Evolutionary conservation across 2,113 vertebrate species (phyloP), one percentile per base, ranked within the genome.

Genomic region (Anolis sagrei): DNA sequence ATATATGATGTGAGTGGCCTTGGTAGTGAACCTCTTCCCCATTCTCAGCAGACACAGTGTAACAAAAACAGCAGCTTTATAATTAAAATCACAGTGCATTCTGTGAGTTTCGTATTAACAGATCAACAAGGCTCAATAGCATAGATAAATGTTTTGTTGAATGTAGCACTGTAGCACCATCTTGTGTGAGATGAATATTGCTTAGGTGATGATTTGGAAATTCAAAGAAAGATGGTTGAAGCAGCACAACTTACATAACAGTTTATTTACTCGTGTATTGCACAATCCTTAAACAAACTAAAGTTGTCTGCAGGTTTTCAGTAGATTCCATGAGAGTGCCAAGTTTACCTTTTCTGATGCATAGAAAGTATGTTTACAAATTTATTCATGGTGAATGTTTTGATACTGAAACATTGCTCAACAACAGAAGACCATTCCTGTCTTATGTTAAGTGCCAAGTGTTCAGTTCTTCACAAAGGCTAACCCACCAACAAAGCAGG

Each of bases 91-190:
- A 34, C 7, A 11, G 44, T 8, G 8, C 8, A 5, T 29, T 4
- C 54, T 39, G 69, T 70, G 75, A 51, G 32, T 87, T 86, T 69
- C 36, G 83, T 48, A 66, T 36, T 49, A 32, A 89, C 66, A 79
- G 64, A 85, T 58, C 81, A 90, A 81, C n/a, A 68, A 88, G 89
- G 91, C 79, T 91, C 62, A 78, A 0, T 87, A 18, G 84, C 44
- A 70, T 82, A 32, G 7, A 14, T 36, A 79, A 44, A 81, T 32
- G 2, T 68, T 0, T 44, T 6, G 44, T 84, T 76, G 58, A 91
- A 4, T 84, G 77, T 81, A 91, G 92, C 87, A 83, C 92, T 91
- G 89, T 72, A 92, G 95, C 94, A 92, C 93, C 92, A 92, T 95
- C 94, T 94, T 92, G 94, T 94, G 94, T 93, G 91, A 92, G 89